Evolutionary conservation across 2,888 invertebrate species (phyloP).

Genomic region (Dendrolimus houi): DNA sequence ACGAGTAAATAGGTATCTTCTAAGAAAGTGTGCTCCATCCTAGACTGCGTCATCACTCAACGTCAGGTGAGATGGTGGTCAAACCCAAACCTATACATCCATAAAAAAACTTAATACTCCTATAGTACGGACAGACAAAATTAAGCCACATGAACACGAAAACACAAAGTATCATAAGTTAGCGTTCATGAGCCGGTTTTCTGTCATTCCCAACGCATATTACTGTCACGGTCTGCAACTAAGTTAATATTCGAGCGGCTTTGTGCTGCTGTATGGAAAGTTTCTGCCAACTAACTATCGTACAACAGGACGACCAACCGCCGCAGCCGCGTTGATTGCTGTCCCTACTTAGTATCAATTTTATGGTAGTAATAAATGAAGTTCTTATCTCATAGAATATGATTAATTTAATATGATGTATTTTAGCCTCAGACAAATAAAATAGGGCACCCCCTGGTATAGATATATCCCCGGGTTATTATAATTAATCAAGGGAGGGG

Average conservation of each 20-base stretch:
- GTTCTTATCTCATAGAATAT: neutral
- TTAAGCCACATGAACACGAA: neutral
- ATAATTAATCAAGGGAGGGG: too few species aligned
- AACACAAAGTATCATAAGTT: neutral
- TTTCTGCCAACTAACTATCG: conserved; percentile 1
- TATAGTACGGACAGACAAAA: too few species aligned
- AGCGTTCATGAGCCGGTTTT: neutral
- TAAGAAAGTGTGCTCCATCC: too few species aligned
- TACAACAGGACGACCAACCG: neutral
- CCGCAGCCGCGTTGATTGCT: neutral
- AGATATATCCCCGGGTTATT: too few species aligned
- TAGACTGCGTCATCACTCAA: too few species aligned
- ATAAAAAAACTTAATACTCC: too few species aligned
- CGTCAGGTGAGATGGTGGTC: too few species aligned
- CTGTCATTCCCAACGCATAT: neutral
- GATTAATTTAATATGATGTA: neutral
- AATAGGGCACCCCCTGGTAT: too few species aligned
- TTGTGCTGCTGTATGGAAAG: conserved; percentile 7
- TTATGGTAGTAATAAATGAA: neutral
- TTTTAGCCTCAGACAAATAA: too few species aligned
- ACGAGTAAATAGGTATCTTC: too few species aligned
- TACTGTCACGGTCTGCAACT: conserved; percentile 16
- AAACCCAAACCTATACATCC: too few species aligned
- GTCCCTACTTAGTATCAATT: neutral
- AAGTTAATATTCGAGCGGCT: conserved; percentile 15